Base-by-base conservation (phyloP, 2,797 vertebrate species). In the Coccyzus lansbergi region DNA sequence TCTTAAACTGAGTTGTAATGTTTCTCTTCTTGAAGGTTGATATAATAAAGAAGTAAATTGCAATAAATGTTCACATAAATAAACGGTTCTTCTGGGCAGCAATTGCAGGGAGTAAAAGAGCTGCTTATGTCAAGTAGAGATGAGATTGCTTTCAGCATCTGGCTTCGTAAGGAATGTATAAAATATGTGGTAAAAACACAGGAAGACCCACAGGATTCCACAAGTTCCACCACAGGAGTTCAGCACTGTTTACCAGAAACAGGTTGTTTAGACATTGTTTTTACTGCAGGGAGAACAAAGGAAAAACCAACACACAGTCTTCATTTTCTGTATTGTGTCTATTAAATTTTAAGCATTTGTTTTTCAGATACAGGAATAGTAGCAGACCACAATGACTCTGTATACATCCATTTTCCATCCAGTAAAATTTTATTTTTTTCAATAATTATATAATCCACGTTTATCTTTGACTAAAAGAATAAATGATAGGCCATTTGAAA, bases 391-490 rank as follows among this genome's bases (percentile, higher is more conserved):
- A 71, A 64, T 15, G 78, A 46, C 36, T 80, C 31, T 52, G 4
- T 79, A 76, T 44, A 76, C 21, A 56, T 52, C 60, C 72, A 25
- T 10, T 72, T 62, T 60, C 91, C 64, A 49, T 74, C 13, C 64
- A 78, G 63, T 52, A 71, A 79, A 91, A 79, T 68, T 4, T 38
- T 71, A 52, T 2, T 5, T 53, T 38, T 78, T 71, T 75, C 40
- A 88, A 83, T 1, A 83, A 88, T 12, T 44, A 78, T 53, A n/a
- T 24, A 81, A 88, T 86, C 72, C 53, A 25, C 77, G 77, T 88
- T 95, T 88, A 58, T 92, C 86, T 88, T 38, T 86, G 20, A 92
- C 91, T 80, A 92, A 94, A 97, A 55, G n/a, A 94, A 92, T 68
- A 74, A 77, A 87, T 92, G 94, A 83, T 17, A 86, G 31, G 21